A percentile compares a stretch with the other conserved stretches of the same genome.
These are phyloP conservation scores for Erebia aethiops DNA, from an alignment of 2,888 invertebrate genomes.

Conservation along the genomic window DNA sequence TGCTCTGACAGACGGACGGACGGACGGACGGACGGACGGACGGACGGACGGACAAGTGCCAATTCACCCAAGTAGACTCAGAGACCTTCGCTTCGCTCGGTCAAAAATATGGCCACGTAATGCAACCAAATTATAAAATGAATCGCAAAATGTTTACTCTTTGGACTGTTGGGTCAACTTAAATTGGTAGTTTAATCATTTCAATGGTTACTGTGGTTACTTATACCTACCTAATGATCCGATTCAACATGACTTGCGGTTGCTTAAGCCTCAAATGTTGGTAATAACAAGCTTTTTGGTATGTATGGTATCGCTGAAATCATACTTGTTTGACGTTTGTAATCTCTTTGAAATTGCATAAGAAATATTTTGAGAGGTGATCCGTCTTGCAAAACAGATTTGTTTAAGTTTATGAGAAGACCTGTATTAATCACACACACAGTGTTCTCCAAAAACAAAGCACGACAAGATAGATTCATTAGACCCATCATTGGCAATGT, in stretches of 20 bases:
- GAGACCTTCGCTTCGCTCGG: too few species aligned
- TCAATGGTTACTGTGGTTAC: too few species aligned
- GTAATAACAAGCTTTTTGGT: slow-evolving; percentile 17
- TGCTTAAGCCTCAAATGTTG: slow-evolving; percentile 36
- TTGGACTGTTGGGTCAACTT: slow-evolving; percentile 26
- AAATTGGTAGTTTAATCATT: slow-evolving; percentile 34
- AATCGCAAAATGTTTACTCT: slow-evolving; percentile 13
- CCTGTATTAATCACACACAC: not conserved
- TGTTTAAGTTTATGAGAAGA: not conserved
- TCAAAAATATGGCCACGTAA: slow-evolving; percentile 41
- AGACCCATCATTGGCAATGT: too few species aligned
- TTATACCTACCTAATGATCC: slow-evolving; percentile 40
- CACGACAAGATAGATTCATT: too few species aligned
- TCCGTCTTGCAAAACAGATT: not conserved
- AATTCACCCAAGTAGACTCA: too few species aligned
- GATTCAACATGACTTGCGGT: slow-evolving; percentile 43
- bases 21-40: too few species aligned
- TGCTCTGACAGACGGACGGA: too few species aligned
- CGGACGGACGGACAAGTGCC: too few species aligned
- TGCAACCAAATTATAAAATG: slow-evolving; percentile 16
- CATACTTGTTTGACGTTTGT: slow-evolving; percentile 7
- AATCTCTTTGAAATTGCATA: slow-evolving; percentile 4
- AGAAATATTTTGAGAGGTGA: slow-evolving; percentile 3
- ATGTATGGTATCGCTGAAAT: slow-evolving; percentile 20
- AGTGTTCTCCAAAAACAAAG: not conserved